A percentile compares a stretch with the other conserved stretches of the same genome.
Evolutionary conservation across 1,140 invertebrate species (phyloP).

Genomic region (Anastatus disparis): DNA sequence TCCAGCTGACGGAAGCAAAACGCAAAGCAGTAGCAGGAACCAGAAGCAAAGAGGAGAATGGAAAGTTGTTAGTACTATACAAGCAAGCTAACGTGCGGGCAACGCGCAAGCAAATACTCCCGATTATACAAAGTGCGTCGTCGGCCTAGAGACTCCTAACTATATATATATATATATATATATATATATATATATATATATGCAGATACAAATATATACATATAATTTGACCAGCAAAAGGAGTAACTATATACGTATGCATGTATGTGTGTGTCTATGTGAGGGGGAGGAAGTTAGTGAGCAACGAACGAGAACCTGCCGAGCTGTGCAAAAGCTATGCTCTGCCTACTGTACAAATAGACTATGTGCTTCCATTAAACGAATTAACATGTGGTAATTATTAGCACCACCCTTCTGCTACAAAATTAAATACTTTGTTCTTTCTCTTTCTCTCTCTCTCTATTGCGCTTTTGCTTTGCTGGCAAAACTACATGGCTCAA

Average conservation of each 20-base stretch:
- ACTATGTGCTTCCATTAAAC: conserved; percentile 8
- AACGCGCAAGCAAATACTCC: conserved; percentile 73
- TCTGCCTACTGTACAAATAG: background rate
- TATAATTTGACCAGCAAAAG: no score
- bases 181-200: no score
- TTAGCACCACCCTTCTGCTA: no score
- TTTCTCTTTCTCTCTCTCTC: background rate
- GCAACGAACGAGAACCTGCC: background rate
- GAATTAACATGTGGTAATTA: conserved; percentile 27
- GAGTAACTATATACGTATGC: no score
- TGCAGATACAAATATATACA: no score
- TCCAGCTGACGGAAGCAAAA: conserved; percentile 54
- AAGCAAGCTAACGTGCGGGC: conserved; percentile 68
- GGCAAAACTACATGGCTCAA: no score
- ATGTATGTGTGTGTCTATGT: no score
- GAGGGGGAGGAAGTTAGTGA: background rate
- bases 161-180: no score
- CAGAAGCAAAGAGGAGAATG: conserved; percentile 12
- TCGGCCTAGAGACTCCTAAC: conserved; percentile 45
- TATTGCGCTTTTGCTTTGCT: background rate
- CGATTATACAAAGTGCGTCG: conserved; percentile 66
- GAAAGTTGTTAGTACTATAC: conserved; percentile 57
- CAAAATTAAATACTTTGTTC: background rate
- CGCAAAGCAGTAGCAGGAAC: background rate
- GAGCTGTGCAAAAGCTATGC: background rate